These are phyloP conservation scores for Aphidius colemani DNA, from an alignment of 2,888 invertebrate species.

Conservation along the genomic window DNA sequence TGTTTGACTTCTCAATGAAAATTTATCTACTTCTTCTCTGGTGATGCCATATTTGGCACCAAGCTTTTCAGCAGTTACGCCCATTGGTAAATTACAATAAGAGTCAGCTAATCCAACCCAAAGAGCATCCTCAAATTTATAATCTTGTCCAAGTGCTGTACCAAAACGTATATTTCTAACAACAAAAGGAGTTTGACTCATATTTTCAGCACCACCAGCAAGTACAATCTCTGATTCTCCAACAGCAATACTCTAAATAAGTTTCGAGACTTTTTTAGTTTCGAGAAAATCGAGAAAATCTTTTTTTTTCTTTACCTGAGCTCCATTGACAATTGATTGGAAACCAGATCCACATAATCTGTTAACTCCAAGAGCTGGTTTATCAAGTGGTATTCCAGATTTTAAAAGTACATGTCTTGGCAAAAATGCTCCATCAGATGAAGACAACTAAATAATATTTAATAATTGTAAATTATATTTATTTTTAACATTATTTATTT, in stretches of 20 bases:
- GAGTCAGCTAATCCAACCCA: conserved; percentile 90
- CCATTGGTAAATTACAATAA: conserved; percentile 93
- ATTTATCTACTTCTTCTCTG: conserved; percentile 83
- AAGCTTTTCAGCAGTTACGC: conserved; percentile 91
- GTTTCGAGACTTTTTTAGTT: conserved; percentile 15
- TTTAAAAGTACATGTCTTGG: conserved; percentile 87
- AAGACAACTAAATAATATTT: conserved; percentile 36
- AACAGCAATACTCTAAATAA: conserved; percentile 77
- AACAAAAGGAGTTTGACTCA: conserved; percentile 90
- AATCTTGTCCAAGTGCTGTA: conserved; percentile 76
- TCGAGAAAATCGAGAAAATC: neutral
- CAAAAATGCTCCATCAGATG: conserved; percentile 82
- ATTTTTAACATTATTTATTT: neutral
- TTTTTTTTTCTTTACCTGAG: conserved; percentile 69
- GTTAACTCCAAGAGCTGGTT: conserved; percentile 87
- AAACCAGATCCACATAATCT: conserved; percentile 97
- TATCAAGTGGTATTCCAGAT: conserved; percentile 82
- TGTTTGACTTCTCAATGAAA: conserved; percentile 82
- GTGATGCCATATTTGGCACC: conserved; percentile 83
- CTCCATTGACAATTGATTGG: conserved; percentile 88
- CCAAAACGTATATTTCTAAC: conserved; percentile 88
- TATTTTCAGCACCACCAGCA: conserved; percentile 93
- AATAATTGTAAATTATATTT: neutral
- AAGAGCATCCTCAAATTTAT: conserved; percentile 83
- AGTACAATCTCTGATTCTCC: conserved; percentile 85